Base-by-base conservation (phyloP, 2,113 vertebrate genomes). In the Vanacampus margaritifer region DNA sequence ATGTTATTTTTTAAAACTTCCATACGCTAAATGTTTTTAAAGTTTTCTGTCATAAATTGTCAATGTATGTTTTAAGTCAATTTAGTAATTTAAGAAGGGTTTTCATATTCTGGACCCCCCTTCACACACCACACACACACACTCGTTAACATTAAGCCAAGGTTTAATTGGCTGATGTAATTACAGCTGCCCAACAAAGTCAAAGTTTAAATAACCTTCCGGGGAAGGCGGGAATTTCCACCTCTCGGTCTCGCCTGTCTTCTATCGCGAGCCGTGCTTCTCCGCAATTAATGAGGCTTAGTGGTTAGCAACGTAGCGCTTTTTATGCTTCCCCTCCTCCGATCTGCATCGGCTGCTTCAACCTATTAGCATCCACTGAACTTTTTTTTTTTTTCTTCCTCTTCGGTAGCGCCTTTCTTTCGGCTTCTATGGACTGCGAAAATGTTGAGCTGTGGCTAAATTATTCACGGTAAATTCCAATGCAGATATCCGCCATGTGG, bases 191-290 rank as follows among this genome's bases (percentile, higher is more conserved):
- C 81, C 76, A 79, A 88, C 79, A 84, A 81, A 85, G 84, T 79
- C 81, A 83, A 79, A 87, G 87, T 88, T 89, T 89, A 91, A 91
- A 88, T 87, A 87, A 83, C 75, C 88, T 77, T 68, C 28, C 68
- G 86, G 85, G 85, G 81, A 75, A 69, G 51, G 61, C 46, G 36
- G 67, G 71, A 81, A 79, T 79, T 71, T 76, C 67, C 12, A 72
- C 65, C 65, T 72, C 69, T 72, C 61, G 43, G 54, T 79, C 77
- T 78, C 7, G 56, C 19, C 67, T 46, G 63, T n/a, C 0, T 36
- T 28, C 43, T 36, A 17, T 64, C 21, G 17, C 41, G 24, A 10
- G 16, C 62, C 14, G 6, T 17, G 5, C 46, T 5, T 14, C 58
- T 11, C 24, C 19, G 21, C 21, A 85, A 65, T 74, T 76, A 85